Base-by-base conservation (phyloP, 2,113 vertebrate genomes). In the Leucoraja erinaceus region DNA sequence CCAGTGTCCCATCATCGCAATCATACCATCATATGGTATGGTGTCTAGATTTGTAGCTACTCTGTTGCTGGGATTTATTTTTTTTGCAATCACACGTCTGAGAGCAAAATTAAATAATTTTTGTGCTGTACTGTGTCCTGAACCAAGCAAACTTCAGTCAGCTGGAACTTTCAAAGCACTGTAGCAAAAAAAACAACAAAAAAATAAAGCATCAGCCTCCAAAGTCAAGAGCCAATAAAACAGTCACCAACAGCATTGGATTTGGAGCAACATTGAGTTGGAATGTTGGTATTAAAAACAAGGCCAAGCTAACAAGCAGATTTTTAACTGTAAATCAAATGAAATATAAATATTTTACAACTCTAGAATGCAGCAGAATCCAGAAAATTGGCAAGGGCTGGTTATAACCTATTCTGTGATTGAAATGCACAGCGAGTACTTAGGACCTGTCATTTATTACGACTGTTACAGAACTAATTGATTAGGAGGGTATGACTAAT, bases 401-500 rank as follows among this genome's bases (percentile, higher is more conserved):
- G 90, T 47, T 25, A 91, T 22, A 74, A 72, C 12, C 33, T 74
- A 33, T 47, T 91, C 20, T 4, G 20, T 47, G 90, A 91, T 91
- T 91, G 90, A 91, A 91, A 54, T 91, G 68, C 90, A 61, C 47
- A 91, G 66, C 4, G 38, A 74, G 33, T 91, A 74, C 90, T 91
- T 74, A 74, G 22, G 90, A 72, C 66, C 68, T 54, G 38, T 91
- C 66, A 91, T 91, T 91, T 91, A 68, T 91, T 91, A 91, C 38
- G 68, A 91, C 68, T 47, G 66, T 91, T 70, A 68, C 66, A 74
- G 90, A 91, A 91, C 90, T 91, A 91, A 91, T 91, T 91, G 90
- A 91, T 91, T 91, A 72, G 70, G 66, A 91, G 68, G 90, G 31
- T 91, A 91, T 91, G 68, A 91, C 90, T 91, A 91, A 91, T 91